Conservation (phyloP, 2,113 vertebrate genomes). For the Chrysemys picta region DNA sequence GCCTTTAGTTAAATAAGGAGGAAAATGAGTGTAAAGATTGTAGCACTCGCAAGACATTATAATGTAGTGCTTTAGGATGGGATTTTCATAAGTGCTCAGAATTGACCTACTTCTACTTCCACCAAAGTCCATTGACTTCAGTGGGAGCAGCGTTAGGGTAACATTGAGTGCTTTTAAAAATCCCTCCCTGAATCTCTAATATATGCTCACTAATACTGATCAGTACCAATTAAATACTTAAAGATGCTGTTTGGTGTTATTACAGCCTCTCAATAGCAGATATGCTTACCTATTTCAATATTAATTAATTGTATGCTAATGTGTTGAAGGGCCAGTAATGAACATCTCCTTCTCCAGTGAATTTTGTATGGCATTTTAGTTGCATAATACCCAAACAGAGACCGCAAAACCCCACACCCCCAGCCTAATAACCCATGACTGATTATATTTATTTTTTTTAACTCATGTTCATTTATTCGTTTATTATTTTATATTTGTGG, state of each 20-base stretch:
- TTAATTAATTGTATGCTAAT: background rate
- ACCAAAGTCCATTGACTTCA: background rate
- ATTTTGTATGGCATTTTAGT: slow-evolving; percentile 23
- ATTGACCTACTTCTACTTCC: background rate
- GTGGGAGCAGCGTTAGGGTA: background rate
- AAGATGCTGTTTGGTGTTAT: background rate
- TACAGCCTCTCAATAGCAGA: background rate
- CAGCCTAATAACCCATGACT: background rate
- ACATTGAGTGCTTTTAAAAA: background rate
- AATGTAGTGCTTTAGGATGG: background rate
- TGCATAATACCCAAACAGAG: background rate
- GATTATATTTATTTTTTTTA: background rate
- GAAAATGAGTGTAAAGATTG: background rate
- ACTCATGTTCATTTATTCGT: background rate
- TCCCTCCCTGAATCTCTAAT: background rate
- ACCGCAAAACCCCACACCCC: background rate
- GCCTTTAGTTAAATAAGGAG: background rate
- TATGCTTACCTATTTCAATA: background rate
- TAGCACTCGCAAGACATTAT: background rate
- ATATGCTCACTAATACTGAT: background rate
- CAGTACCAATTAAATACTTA: background rate
- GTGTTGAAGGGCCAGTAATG: background rate
- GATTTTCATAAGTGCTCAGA: background rate
- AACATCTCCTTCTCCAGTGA: background rate
- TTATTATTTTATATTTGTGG: slow-evolving; percentile 10